Conservation (phyloP, 2,113 vertebrate genomes). For the Centropus unirufus region DNA sequence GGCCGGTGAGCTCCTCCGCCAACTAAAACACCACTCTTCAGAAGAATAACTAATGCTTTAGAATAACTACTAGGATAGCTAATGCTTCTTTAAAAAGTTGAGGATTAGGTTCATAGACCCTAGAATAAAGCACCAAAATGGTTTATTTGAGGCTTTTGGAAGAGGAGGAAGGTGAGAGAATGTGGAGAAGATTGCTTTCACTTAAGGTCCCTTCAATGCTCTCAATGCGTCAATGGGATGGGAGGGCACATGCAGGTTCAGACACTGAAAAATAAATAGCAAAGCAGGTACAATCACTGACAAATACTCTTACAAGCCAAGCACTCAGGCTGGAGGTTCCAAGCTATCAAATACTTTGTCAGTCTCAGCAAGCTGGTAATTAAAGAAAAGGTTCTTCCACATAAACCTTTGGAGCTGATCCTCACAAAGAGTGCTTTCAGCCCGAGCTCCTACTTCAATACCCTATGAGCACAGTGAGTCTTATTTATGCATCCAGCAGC, state of each 20-base stretch:
- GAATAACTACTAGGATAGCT: not conserved
- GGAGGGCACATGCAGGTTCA: not conserved
- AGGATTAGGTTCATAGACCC: not conserved
- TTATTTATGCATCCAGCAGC: conserved; percentile 27
- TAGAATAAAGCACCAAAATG: not conserved
- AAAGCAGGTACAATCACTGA: not conserved
- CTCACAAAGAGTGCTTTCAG: conserved; percentile 48
- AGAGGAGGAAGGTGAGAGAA: not conserved
- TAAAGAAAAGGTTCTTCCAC: conserved; percentile 26
- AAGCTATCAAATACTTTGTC: conserved; percentile 14
- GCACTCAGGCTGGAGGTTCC: not conserved
- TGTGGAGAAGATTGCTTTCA: not conserved
- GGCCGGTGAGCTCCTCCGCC: conserved; percentile 3
- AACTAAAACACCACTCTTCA: not conserved
- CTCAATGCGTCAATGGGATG: rapidly evolving
- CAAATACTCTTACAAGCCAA: not conserved
- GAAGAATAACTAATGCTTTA: not conserved
- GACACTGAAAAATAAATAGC: not conserved
- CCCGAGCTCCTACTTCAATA: not conserved
- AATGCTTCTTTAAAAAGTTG: not conserved
- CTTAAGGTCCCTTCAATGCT: not conserved
- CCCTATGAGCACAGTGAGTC: not conserved
- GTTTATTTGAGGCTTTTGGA: not conserved
- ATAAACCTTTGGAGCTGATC: conserved; percentile 20
- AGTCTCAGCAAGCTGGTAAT: conserved; percentile 1